Evolutionary conservation across 1,140 invertebrate species (phyloP).

Genomic region (Drosophila miranda): DNA sequence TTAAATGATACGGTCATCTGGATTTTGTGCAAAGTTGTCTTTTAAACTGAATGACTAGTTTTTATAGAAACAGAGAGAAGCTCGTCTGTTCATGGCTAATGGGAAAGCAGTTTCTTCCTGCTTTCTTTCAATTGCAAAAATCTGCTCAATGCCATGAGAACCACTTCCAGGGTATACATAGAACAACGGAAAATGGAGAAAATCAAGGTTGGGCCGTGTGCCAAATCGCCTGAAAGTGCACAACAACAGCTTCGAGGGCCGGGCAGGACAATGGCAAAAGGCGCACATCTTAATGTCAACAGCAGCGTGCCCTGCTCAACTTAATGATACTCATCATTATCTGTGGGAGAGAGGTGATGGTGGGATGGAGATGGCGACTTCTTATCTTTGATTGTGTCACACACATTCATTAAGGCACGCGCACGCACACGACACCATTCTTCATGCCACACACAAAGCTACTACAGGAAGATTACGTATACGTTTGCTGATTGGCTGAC

Average conservation of each 20-base stretch:
- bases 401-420: constrained; percentile 69
- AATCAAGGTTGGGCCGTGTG: constrained; percentile 53
- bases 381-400: constrained; percentile 49
- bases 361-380: constrained; percentile 11
- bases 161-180: too few relatives aligned
- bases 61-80: too few relatives aligned
- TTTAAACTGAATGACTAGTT: too few relatives aligned
- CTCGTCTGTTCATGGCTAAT: too few relatives aligned
- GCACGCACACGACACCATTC: constrained; percentile 54
- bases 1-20: too few relatives aligned
- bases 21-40: too few relatives aligned
- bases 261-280: constrained; percentile 36
- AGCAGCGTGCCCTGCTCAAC: constrained; percentile 41
- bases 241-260: constrained; percentile 25
- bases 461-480: constrained; percentile 59
- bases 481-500: constrained; percentile 19
- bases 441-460: constrained; percentile 2
- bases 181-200: constrained; percentile 21
- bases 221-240: constrained; percentile 63
- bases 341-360: constrained; percentile 9
- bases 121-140: not conserved
- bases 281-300: constrained; percentile 57
- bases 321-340: constrained; percentile 79
- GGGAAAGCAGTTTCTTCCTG: too few relatives aligned
- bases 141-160: too few relatives aligned